Percentiles rank a stretch among this genome's conserved stretches.
Conservation (phyloP, 2,797 vertebrate genomes). For the Lates japonicus region DNA sequence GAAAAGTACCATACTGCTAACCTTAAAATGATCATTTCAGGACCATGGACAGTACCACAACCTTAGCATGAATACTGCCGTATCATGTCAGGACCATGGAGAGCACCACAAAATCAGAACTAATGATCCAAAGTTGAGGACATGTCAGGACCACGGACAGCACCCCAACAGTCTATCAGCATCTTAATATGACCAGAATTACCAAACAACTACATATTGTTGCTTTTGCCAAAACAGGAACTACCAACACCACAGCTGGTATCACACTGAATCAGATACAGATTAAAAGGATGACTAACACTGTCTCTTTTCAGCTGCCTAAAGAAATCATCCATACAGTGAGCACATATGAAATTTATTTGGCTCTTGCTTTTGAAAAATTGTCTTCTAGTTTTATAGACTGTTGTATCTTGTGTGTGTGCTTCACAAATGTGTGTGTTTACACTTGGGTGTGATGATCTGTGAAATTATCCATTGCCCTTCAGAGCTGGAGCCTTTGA, state of each 20-base stretch:
- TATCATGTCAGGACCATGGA: not conserved
- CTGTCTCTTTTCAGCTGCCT: not conserved
- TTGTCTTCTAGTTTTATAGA: not conserved
- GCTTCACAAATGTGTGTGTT: constrained; percentile 37
- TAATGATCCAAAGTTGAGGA: too few relatives aligned
- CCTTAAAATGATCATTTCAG: constrained; percentile 4
- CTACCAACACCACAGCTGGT: not conserved
- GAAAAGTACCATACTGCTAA: not conserved
- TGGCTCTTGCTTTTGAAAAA: not conserved
- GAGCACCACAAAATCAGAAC: not conserved
- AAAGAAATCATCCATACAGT: not conserved
- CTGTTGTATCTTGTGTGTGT: constrained; percentile 1
- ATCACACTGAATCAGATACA: not conserved
- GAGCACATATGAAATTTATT: not conserved
- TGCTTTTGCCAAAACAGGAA: not conserved
- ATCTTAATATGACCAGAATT: not conserved
- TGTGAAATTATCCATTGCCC: constrained; percentile 71
- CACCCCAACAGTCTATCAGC: too few relatives aligned
- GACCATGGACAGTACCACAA: constrained; percentile 44
- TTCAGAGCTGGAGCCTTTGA: constrained; percentile 61
- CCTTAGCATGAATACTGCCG: not conserved
- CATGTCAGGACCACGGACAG: constrained; percentile 19
- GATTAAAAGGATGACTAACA: not conserved
- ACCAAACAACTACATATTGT: not conserved
- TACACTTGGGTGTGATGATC: constrained; percentile 63